Evolutionary conservation across 2,888 invertebrate genomes (phyloP), one percentile per base, ranked within the genome.

Genomic region (Dendrolimus pini): DNA sequence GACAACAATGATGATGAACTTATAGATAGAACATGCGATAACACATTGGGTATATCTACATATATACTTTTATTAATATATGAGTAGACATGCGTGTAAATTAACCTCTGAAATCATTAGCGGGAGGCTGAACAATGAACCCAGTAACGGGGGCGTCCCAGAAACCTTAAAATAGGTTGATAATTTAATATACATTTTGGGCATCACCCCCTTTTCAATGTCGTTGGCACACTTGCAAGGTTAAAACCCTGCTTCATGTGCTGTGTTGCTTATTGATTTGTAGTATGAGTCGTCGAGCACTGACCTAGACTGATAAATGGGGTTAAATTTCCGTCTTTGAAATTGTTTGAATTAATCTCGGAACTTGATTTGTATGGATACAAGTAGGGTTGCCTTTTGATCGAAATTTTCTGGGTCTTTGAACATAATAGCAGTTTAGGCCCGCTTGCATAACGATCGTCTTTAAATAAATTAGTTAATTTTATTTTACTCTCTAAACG

Each of bases 101-200:
- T n/a, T 66, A 68, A 62, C 60, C 64, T 60, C 62, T 61, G 64
- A 62, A 68, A 56, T 64, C 59, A 62, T 66, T 59, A 65, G 65
- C 69, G 60, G 64, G 66, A 69, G 65, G 62, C 59, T 69, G 71
- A 72, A 67, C 71, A 61, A 65, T 74, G 76, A 75, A 74, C 78
- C 66, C 65, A 54, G 58, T 61, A 80, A 72, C 67, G 72, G 60
- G 77, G 75, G 66, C 75, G 77, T 69, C 70, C 77, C 65, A 76
- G 70, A 75, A 76, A 74, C 70, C 73, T 66, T 63, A 59, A 69
- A 72, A 73, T 69, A 72, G 68, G 69, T 68, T 71, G 66, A 70
- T 70, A 68, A 64, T 70, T 63, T 59, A 61, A 65, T 30, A 30
- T 30, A 30, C 65, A 69, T 71, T 70, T 71, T 72, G 67, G 59